phyloP scores from a whole-genome alignment of 2,113 vertebrate species.

The human (Homo sapiens) region DNA sequence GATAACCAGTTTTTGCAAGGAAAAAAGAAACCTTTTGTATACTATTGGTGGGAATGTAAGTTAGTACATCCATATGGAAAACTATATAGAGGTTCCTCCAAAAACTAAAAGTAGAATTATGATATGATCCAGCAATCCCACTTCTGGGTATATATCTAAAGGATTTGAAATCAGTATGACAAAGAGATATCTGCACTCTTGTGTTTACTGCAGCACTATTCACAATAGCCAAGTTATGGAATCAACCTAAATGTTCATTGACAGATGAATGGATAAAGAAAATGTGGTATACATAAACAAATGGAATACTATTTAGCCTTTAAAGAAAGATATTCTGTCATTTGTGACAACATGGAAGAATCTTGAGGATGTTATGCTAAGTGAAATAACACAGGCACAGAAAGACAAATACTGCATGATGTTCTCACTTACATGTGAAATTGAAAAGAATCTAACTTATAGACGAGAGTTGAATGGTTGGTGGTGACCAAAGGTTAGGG shows the following conservation, averaged over 20 bases:
- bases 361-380: background rate
- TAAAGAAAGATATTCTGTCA: background rate
- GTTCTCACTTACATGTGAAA: background rate
- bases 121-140: background rate
- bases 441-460: background rate
- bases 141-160: background rate
- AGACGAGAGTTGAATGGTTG: background rate
- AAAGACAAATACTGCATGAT: background rate
- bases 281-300: background rate
- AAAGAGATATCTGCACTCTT: background rate
- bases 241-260: background rate
- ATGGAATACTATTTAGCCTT: background rate
- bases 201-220: background rate
- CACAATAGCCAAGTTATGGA: background rate
- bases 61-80: background rate
- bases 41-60: background rate
- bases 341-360: background rate
- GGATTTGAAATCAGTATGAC: background rate
- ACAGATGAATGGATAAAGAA: background rate
- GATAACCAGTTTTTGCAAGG: background rate
- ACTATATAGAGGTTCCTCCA: background rate
- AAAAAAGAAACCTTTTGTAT: background rate
- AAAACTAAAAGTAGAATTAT: background rate
- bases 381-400: background rate
- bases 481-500: background rate